These are phyloP conservation scores for Lithobates pipiens DNA, from an alignment of 2,797 vertebrate species.

Conservation along the genomic window DNA sequence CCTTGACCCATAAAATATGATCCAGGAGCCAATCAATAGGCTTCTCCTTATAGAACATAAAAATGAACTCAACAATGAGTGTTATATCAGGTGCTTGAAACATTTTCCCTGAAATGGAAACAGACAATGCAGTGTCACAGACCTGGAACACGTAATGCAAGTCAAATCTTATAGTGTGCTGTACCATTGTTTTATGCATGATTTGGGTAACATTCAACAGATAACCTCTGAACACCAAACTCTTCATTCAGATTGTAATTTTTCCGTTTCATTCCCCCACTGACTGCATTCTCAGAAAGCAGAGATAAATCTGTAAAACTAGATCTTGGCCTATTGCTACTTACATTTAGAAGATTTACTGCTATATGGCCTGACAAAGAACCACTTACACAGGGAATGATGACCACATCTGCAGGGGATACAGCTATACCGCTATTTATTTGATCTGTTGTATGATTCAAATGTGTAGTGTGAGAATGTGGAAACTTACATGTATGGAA, in stretches of 20 bases:
- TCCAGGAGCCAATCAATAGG: slow-evolving; percentile 98
- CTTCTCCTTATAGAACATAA: slow-evolving; percentile 99
- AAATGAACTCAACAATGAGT: slow-evolving; percentile 97
- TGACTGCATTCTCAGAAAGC: background rate
- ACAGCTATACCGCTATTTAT: too few species aligned
- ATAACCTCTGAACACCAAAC: background rate
- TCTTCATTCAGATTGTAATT: too few species aligned
- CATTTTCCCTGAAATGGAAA: slow-evolving; percentile 89
- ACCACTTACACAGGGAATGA: too few species aligned
- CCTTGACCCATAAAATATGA: slow-evolving; percentile 99
- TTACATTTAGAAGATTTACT: too few species aligned
- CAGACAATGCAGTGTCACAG: background rate
- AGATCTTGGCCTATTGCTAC: too few species aligned
- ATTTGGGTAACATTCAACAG: background rate
- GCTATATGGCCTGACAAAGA: too few species aligned
- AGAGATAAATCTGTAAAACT: background rate
- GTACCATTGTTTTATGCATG: background rate
- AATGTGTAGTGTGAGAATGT: too few species aligned
- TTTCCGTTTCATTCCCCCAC: background rate
- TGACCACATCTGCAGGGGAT: too few species aligned
- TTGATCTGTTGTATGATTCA: too few species aligned
- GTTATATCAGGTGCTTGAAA: slow-evolving; percentile 97
- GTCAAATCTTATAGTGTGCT: background rate
- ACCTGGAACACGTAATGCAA: background rate
- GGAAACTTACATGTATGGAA: too few species aligned